Evolutionary conservation across 2,888 invertebrate species (phyloP).

Genomic region (Bombylius discolor): DNA sequence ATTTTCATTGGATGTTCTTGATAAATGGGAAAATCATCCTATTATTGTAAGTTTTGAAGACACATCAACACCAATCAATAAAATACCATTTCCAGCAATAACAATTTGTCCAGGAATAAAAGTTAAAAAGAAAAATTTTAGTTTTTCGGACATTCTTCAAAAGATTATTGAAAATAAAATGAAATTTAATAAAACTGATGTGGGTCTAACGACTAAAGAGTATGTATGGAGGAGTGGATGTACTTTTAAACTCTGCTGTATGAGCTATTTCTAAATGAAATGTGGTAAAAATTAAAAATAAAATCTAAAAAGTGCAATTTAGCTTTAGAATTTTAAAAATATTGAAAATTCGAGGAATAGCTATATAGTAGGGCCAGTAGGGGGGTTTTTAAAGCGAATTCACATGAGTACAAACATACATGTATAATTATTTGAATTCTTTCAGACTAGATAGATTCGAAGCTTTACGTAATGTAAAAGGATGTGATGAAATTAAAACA

Average conservation of each 20-base stretch:
- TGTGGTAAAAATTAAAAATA: too few relatives aligned
- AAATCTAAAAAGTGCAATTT: too few relatives aligned
- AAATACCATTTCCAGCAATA: conserved; percentile 8
- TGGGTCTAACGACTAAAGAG: background rate
- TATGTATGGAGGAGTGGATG: background rate
- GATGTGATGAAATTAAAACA: background rate
- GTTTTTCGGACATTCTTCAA: conserved; percentile 2
- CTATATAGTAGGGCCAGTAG: too few relatives aligned
- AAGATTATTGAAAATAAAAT: background rate
- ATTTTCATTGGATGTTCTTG: conserved; percentile 3
- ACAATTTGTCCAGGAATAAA: conserved; percentile 11
- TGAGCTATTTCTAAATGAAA: too few relatives aligned
- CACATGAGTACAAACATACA: too few relatives aligned
- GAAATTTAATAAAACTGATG: background rate
- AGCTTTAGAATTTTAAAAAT: too few relatives aligned
- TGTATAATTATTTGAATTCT: background rate
- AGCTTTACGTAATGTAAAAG: background rate
- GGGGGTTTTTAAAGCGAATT: too few relatives aligned
- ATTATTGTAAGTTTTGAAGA: conserved; percentile 7
- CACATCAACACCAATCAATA: conserved; percentile 1
- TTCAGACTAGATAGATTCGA: background rate
- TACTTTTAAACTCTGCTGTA: too few relatives aligned
- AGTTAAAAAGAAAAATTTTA: background rate
- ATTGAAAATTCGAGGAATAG: too few relatives aligned
- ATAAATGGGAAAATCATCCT: conserved; percentile 7